These are phyloP conservation scores for Phrynosoma blainvillii DNA, from an alignment of 2,113 vertebrate species.

Conservation along the genomic window DNA sequence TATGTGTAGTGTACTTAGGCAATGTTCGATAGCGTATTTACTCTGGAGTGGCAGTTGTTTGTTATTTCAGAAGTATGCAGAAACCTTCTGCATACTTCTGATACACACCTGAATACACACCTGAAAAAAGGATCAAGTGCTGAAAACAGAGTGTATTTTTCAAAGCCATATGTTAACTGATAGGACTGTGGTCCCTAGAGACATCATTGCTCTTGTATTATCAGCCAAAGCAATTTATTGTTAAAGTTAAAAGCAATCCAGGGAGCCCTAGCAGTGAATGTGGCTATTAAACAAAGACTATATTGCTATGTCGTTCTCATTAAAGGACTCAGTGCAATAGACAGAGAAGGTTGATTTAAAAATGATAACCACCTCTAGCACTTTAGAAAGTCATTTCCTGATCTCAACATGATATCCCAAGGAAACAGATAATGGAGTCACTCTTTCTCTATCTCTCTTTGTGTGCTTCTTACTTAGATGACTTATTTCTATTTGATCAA, in stretches of 20 bases:
- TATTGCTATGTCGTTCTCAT: conserved; percentile 39
- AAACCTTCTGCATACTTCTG: neutral
- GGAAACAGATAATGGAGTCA: conserved; percentile 38
- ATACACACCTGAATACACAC: conserved; percentile 44
- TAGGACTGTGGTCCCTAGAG: neutral
- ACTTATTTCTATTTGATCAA: conserved; percentile 48
- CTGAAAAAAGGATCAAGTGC: conserved; percentile 18
- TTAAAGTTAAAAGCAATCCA: conserved; percentile 35
- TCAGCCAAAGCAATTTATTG: conserved; percentile 41
- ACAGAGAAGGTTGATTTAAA: conserved; percentile 61
- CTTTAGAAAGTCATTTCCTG: conserved; percentile 46
- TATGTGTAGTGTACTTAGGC: neutral
- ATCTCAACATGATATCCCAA: conserved; percentile 17
- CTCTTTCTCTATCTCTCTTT: conserved; percentile 10
- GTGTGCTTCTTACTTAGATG: conserved; percentile 30
- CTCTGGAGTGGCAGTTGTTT: conserved; percentile 7
- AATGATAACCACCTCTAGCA: conserved; percentile 48
- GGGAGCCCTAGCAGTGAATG: conserved; percentile 17
- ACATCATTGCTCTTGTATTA: conserved; percentile 41
- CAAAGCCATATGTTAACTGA: neutral
- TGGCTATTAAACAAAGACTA: conserved; percentile 19
- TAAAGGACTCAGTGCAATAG: conserved; percentile 54
- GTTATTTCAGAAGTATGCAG: conserved; percentile 28
- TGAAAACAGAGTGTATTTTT: neutral
- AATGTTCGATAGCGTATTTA: conserved; percentile 19